Evolutionary conservation across 2,888 invertebrate species (phyloP), one percentile per base, ranked within the genome.

Genomic region (Chymomyza procnemis): DNA sequence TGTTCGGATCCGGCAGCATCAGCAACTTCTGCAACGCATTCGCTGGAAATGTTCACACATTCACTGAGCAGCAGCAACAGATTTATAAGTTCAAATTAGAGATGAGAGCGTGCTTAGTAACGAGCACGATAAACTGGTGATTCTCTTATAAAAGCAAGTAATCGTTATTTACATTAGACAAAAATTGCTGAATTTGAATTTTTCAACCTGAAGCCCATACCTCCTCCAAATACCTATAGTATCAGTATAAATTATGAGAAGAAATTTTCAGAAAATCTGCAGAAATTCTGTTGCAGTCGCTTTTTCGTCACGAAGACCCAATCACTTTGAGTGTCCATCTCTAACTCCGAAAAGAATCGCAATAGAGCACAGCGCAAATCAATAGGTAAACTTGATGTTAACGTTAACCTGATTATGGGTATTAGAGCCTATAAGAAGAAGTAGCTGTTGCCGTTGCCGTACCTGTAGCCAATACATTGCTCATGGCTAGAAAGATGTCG

Each of bases 381-480:
- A 85, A 87, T 73, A 70, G 87, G 88, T 84, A 84, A 86, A 79
- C 85, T 77, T 71, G 86, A 86, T 84, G 86, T 78, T 85, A 87
- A 83, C 83, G 71, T 78, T 81, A 86, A 84, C 75, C 74, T 83
- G 88, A 84, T 84, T 88, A 84, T 75, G 78, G 84, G 74, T 81
- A 84, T 84, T 84, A 84, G 80, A 81, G 82, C 88, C 84, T 81
- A 87, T 84, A 84, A 87, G 84, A 87, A 79, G 76, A 66, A 69
- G 70, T 62, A 68, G 64, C 64, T 26, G 47, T 55, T 67, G 47
- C 56, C 34, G 16, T 55, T 67, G 47, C 56, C 47, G 16, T 30
- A 22, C 56, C 55, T 50, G 52, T 50, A 66, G 67, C 66, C 68
- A 69, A 56, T 19, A 54, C 19, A 48, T 16, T 3, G 16, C 30